phyloP scores from a whole-genome alignment of 2,113 vertebrate species.

The Menidia beryllina region DNA sequence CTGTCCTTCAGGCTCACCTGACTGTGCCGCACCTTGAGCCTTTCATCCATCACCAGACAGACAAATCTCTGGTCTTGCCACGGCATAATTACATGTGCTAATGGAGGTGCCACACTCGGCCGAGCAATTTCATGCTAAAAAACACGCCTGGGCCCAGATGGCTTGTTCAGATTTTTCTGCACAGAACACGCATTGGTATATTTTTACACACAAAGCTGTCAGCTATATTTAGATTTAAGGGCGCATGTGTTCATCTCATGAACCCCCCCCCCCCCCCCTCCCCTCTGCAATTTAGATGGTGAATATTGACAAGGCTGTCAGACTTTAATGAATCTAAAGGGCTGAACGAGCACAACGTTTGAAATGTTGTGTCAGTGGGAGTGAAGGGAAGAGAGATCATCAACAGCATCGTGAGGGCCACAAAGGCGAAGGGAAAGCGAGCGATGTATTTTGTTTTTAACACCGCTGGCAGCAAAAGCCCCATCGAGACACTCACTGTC shows the following conservation, averaged over 20 bases:
- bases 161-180: conserved; percentile 28
- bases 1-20: conserved; percentile 12
- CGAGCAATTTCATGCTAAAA: conserved; percentile 58
- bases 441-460: conserved; percentile 55
- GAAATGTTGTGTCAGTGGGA: conserved; percentile 40
- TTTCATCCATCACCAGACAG: conserved; percentile 54
- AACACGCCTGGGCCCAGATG: conserved; percentile 56
- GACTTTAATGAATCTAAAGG: conserved; percentile 51
- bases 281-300: conserved; percentile 27
- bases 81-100: conserved; percentile 48
- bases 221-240: conserved; percentile 66
- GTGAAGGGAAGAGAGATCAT: conserved; percentile 38
- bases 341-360: conserved; percentile 31
- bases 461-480: conserved; percentile 63
- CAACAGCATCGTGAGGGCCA: conserved; percentile 24
- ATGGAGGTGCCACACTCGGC: conserved; percentile 56
- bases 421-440: conserved; percentile 26
- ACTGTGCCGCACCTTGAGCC: conserved; percentile 9
- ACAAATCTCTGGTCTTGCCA: conserved; percentile 43
- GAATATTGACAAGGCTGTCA: conserved; percentile 66
- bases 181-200: conserved; percentile 31
- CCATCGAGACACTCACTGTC: conserved; percentile 52
- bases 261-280: too few relatives aligned
- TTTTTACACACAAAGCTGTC: conserved; percentile 60
- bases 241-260: conserved; percentile 49